Evolutionary conservation across 2,888 invertebrate species (phyloP).

Genomic region (Lasioglossum oenotherae): DNA sequence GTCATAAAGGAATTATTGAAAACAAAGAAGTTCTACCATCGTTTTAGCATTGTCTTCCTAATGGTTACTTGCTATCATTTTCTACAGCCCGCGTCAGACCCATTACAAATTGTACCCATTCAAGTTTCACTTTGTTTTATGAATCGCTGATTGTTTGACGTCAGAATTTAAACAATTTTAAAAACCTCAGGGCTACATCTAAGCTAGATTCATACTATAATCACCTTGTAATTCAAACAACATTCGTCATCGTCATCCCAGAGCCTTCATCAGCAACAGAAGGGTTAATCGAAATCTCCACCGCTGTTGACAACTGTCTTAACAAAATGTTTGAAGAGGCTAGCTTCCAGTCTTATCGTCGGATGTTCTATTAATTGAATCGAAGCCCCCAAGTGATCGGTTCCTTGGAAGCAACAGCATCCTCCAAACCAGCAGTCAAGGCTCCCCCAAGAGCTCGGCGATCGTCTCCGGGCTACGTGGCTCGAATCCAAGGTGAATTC

Average conservation of each 20-base stretch:
- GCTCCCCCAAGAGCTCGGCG: slow-evolving; percentile 3
- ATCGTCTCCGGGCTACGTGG: slow-evolving; percentile 47
- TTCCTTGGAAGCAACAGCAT: slow-evolving; percentile 10
- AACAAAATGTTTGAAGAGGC: neutral
- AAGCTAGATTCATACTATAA: neutral
- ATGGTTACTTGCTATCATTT: no score
- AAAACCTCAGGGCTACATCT: neutral
- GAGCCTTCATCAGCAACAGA: neutral
- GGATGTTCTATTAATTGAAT: slow-evolving; percentile 45
- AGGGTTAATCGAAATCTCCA: neutral
- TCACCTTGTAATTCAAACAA: neutral
- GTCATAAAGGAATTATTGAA: no score
- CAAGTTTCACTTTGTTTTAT: neutral
- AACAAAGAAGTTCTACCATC: no score
- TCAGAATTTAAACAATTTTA: neutral
- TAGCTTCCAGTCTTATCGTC: neutral
- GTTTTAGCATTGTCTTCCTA: no score
- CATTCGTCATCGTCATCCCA: neutral
- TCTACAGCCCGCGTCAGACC: no score
- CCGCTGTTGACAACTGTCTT: neutral
- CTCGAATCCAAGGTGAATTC: slow-evolving; percentile 39
- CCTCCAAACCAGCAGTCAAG: slow-evolving; percentile 24
- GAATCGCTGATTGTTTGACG: neutral
- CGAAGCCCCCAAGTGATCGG: slow-evolving; percentile 15
- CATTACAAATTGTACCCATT: no score